Conservation (phyloP, 1,140 invertebrate species). For the Pantala flavescens region DNA sequence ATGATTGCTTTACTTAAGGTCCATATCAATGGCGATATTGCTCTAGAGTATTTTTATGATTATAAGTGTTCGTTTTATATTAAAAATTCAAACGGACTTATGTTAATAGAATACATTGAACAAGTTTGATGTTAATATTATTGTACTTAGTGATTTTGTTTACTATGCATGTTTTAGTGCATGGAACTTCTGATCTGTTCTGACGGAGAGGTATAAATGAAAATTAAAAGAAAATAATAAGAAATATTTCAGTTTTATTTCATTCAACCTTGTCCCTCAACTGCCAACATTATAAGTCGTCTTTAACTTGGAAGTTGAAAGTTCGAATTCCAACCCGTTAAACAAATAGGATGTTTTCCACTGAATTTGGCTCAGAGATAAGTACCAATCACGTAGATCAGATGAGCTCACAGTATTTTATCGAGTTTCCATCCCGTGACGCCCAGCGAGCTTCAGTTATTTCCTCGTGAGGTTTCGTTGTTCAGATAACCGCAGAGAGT, state of each 20-base stretch:
- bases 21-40: slow-evolving; percentile 5
- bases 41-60: slow-evolving; percentile 3
- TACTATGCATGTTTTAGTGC: slow-evolving; percentile 5
- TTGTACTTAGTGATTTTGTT: slow-evolving; percentile 10
- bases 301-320: no score
- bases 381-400: no score
- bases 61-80: slow-evolving; percentile 8
- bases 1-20: not conserved
- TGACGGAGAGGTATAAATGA: not conserved
- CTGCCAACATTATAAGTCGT: not conserved
- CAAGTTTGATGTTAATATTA: slow-evolving; percentile 8
- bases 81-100: not conserved
- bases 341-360: no score
- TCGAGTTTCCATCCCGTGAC: not conserved
- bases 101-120: slow-evolving; percentile 5
- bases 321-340: no score
- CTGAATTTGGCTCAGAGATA: no score
- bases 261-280: not conserved
- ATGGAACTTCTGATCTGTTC: slow-evolving; percentile 6
- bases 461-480: not conserved
- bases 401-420: no score
- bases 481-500: not conserved
- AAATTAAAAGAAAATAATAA: slow-evolving; percentile 1
- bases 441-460: not conserved
- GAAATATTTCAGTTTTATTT: not conserved